Conservation (phyloP, 2,113 vertebrate genomes). For the Entomyzon cyanotis region DNA sequence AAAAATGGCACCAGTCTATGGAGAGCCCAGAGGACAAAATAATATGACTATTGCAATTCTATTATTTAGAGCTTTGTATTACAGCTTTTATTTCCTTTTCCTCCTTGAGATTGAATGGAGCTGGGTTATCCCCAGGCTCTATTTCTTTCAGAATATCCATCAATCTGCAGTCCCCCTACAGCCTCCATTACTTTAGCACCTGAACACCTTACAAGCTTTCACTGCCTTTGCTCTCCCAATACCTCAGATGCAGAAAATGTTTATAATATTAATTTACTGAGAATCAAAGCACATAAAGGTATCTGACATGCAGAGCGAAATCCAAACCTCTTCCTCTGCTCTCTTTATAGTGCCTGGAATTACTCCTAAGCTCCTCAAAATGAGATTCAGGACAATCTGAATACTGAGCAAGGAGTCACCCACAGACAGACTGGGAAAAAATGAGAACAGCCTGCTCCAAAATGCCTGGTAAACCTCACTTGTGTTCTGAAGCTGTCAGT, state of each 20-base stretch:
- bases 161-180: neutral
- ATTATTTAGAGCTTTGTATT: constrained; percentile 39
- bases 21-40: constrained; percentile 30
- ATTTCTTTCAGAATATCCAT: constrained; percentile 4
- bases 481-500: neutral
- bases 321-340: neutral
- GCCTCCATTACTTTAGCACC: neutral
- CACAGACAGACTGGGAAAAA: neutral
- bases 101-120: neutral
- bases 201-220: neutral
- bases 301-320: neutral
- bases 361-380: neutral
- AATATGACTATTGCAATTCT: constrained; percentile 4
- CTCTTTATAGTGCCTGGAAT: neutral
- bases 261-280: neutral
- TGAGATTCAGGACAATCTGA: neutral
- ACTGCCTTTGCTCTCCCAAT: neutral
- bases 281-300: neutral
- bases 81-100: constrained; percentile 11
- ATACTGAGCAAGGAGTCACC: neutral
- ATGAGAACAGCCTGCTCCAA: neutral
- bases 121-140: neutral
- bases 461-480: neutral
- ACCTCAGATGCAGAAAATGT: neutral
- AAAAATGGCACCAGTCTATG: neutral